Evolutionary conservation across 1,140 invertebrate species (phyloP), one percentile per base, ranked within the genome.

Genomic region (Akabosia matsudoensis): DNA sequence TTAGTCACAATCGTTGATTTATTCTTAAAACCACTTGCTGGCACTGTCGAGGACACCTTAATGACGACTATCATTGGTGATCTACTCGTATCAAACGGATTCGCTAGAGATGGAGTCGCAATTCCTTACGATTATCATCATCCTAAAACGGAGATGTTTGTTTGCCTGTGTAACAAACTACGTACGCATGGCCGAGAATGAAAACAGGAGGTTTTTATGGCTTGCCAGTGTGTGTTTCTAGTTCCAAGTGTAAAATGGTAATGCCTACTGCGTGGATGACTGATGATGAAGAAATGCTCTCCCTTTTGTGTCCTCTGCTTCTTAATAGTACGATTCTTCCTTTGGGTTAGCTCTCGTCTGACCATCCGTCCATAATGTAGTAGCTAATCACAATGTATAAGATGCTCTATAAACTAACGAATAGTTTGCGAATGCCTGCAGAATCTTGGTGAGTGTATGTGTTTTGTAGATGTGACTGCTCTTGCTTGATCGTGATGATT

Each of bases 231-330:
- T n/a, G 7, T 45, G 37, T 45, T 7, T 45, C 7, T 10, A 22
- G 14, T 16, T 22, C 13, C 54, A 13, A 56, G 22, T 56, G 54
- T 56, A 24, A 45, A 45, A 56, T 56, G 54, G 54, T 56, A 56
- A 56, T 56, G 54, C 54, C 54, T 56, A 56, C 24, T 56, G 24
- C 24, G 54, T 56, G 14, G 54, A 56, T 56, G 54, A 56, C 24
- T 13, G 24, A 13, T 56, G 54, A 56, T 56, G 54, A n/a, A n/a
- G n/a, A 56, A 56, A 56, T 56, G 54, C 54, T 56, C 22, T 56
- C 10, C 54, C 54, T 56, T 56, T 56, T 56, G 13, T 56, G 54
- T 56, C 22, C 24, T 56, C 54, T 45, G 7, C 18, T 18, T 18
- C 18, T 45, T 45, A 45, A 22, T n/a, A n/a, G n/a, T n/a, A n/a